Evolutionary conservation across 2,113 vertebrate species (phyloP), one percentile per base, ranked within the genome.

Genomic region (Lepidothrix coronata): DNA sequence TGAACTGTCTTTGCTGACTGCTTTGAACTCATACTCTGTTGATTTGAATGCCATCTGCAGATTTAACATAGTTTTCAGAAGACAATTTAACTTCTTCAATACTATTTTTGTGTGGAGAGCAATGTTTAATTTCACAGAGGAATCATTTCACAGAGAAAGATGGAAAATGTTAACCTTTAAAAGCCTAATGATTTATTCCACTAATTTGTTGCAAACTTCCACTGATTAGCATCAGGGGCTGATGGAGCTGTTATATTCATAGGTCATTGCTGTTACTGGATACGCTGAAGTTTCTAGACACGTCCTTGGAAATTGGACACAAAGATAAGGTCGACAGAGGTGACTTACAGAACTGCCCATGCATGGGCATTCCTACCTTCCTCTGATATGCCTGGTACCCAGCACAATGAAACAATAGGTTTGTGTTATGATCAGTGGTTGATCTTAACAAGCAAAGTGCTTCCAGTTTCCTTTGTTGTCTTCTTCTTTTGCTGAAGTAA

Each of bases 101-200:
- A 89, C 92, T 82, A 76, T 93, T 96, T 94, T 84, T 81, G 28
- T 66, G 21, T 71, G 73, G 28, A 35, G 65, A 95, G 25, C 73
- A 80, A 35, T 27, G 37, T 54, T 96, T 75, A 78, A 37, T 68
- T 92, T 96, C 88, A 92, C 57, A 84, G 54, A 94, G 55, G 44
- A 94, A 81, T 84, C 5, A 30, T 81, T 82, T 78, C 91, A 49
- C 61, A 41, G 33, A 85, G 46, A 67, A 62, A 71, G 55, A 87
- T 57, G 80, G 80, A 70, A 75, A 95, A 87, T 33, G 23, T 81
- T 94, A 96, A 94, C 93, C 92, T 96, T 96, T 97, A 92, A 91
- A 96, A 86, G 28, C 30, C 30, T 65, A 58, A 65, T 87, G 91
- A 95, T 94, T 94, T 91, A 87, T 92, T 92, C 37, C 68, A 61